Base-by-base conservation (phyloP, 2,797 vertebrate species). In the Rhynchonycteris naso region DNA sequence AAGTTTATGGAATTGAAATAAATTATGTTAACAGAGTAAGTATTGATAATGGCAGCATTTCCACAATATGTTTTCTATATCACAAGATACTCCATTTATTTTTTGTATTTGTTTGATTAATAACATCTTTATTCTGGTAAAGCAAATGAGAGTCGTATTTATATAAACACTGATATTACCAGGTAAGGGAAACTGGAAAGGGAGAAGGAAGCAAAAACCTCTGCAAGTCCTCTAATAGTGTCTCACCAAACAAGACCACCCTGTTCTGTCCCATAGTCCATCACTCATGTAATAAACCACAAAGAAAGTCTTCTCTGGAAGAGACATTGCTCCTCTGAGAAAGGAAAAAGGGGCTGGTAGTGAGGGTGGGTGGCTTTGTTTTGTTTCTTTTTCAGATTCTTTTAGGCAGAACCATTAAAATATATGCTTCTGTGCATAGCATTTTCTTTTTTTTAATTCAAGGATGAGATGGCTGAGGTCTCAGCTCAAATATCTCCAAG, bases 101-200 rank as follows among this genome's bases (percentile, higher is more conserved):
- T 68, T 59, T 68, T 66, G 16, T 66, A 18, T 33, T 15, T 68
- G 94, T 97, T 97, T 95, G 75, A 96, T 97, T 97, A 98, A 98
- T 98, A 98, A 98, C 93, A 97, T 97, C 97, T 98, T 99, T 98
- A 98, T 98, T 99, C 91, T 97, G 98, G 98, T 98, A 98, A 98
- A 98, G 98, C 98, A 98, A 98, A 98, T 0, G 96, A 98, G 98
- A 97, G 97, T 97, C 95, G 96, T 98, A 97, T 97, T 98, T 98
- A 98, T 98, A 98, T 97, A 98, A 99, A 98, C 98, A 98, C 98
- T 97, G 98, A 98, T 98, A 98, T 98, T 98, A 98, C 98, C 98
- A 98, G 98, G 98, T 98, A 98, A 91, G 93, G 95, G 96, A 95
- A 87, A 72, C 90, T 66, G 94, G 95, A 93, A 93, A 86, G 54